Evolutionary conservation across 2,113 vertebrate species (phyloP).

Genomic region (Cyphomyrus discorhynchus): DNA sequence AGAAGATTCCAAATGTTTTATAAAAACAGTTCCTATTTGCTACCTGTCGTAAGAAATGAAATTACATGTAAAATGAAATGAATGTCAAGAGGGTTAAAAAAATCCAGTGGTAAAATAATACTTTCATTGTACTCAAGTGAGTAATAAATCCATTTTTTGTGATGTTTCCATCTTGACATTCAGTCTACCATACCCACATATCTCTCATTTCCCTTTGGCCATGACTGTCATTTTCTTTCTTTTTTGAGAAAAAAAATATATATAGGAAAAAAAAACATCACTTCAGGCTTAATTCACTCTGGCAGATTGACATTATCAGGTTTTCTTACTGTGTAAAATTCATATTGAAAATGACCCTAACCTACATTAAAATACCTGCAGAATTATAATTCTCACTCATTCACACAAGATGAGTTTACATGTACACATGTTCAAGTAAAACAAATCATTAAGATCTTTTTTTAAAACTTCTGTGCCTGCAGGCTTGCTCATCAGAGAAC

Average conservation of each 20-base stretch:
- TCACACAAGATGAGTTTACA: not conserved
- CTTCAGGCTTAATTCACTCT: not conserved
- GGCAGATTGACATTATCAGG: not conserved
- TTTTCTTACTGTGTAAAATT: not conserved
- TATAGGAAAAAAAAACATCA: not conserved
- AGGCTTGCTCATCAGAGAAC: not conserved
- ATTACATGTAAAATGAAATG: not conserved
- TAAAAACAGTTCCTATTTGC: not conserved
- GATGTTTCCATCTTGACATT: conserved; percentile 1
- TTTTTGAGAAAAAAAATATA: not conserved
- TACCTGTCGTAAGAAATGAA: not conserved
- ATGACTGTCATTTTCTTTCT: conserved; percentile 6
- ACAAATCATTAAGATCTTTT: not conserved
- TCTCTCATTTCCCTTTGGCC: not conserved
- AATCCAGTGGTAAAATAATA: conserved; percentile 6
- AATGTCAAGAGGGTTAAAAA: conserved; percentile 6
- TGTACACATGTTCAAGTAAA: not conserved
- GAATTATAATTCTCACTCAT: not conserved
- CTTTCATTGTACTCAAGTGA: conserved; percentile 6
- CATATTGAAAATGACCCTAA: not conserved
- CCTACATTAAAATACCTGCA: not conserved
- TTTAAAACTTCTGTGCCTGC: not conserved
- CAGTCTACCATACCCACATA: not conserved
- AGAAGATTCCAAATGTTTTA: not conserved
- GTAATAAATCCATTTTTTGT: not conserved